These are phyloP conservation scores for Dione vanillae DNA, from an alignment of 2,888 invertebrate genomes.

Conservation along the genomic window DNA sequence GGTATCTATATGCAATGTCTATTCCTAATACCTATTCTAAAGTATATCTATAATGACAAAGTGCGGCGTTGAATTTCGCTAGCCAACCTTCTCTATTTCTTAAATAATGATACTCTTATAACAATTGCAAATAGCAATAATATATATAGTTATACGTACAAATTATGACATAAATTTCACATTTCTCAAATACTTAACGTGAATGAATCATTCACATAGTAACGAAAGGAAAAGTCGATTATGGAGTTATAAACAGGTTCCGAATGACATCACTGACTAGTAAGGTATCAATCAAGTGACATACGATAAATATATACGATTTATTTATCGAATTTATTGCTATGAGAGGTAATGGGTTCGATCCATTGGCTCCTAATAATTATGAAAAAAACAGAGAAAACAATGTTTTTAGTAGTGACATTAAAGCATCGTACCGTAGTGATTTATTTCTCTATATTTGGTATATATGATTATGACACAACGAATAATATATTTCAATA, in stretches of 20 bases:
- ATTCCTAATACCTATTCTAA: too few species aligned
- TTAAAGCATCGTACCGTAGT: too few species aligned
- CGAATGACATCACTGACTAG: background rate
- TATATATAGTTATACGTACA: too few species aligned
- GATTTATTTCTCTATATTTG: too few species aligned
- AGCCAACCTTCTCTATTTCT: background rate
- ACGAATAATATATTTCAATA: too few species aligned
- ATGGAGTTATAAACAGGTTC: conserved; percentile 10
- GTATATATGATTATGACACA: too few species aligned
- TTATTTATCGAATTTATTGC: background rate
- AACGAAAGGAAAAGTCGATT: conserved; percentile 26
- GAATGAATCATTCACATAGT: conserved; percentile 1
- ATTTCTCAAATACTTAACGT: background rate
- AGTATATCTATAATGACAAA: background rate
- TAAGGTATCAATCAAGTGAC: background rate
- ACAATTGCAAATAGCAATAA: too few species aligned
- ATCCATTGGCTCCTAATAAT: background rate
- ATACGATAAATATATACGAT: background rate
- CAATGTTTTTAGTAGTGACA: too few species aligned
- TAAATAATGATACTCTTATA: too few species aligned
- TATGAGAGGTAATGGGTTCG: background rate
- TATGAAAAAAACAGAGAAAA: too few species aligned
- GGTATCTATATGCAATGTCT: background rate
- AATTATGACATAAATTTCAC: background rate
- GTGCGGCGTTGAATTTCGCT: background rate